Conservation (phyloP, 1,140 invertebrate genomes). For the Tenebrio molitor region DNA sequence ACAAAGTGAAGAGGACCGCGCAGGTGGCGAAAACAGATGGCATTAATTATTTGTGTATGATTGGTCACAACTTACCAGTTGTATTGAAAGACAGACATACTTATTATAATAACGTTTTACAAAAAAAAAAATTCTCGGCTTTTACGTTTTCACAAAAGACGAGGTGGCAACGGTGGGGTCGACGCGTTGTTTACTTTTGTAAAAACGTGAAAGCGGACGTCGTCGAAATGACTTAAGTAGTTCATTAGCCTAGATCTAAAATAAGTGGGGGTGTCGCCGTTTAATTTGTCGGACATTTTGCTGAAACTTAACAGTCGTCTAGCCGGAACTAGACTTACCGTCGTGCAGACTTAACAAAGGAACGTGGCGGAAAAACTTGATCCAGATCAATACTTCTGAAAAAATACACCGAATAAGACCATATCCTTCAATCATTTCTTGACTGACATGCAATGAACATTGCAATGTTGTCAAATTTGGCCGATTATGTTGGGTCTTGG, state of each 20-base stretch:
- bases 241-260: constrained; percentile 39
- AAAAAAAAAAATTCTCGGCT: constrained; percentile 24
- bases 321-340: constrained; percentile 67
- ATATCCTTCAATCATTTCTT: constrained; percentile 44
- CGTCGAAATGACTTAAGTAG: constrained; percentile 24
- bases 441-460: constrained; percentile 49
- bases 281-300: constrained; percentile 9
- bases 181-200: not conserved
- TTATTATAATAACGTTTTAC: constrained; percentile 34
- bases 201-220: constrained; percentile 18
- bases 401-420: constrained; percentile 66
- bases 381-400: constrained; percentile 66
- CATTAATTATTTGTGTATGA: constrained; percentile 62
- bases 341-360: constrained; percentile 63
- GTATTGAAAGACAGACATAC: constrained; percentile 26
- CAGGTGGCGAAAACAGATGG: constrained; percentile 63
- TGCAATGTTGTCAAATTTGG: constrained; percentile 43
- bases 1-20: constrained; percentile 70
- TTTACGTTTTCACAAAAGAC: constrained; percentile 32
- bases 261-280: constrained; percentile 27
- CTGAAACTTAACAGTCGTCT: constrained; percentile 60
- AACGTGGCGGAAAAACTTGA: constrained; percentile 64
- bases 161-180: not conserved
- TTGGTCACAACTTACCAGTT: constrained; percentile 38
- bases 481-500: constrained; percentile 40